phyloP scores from a whole-genome alignment of 2,888 invertebrate species.

The Xanthorhoe designata region DNA sequence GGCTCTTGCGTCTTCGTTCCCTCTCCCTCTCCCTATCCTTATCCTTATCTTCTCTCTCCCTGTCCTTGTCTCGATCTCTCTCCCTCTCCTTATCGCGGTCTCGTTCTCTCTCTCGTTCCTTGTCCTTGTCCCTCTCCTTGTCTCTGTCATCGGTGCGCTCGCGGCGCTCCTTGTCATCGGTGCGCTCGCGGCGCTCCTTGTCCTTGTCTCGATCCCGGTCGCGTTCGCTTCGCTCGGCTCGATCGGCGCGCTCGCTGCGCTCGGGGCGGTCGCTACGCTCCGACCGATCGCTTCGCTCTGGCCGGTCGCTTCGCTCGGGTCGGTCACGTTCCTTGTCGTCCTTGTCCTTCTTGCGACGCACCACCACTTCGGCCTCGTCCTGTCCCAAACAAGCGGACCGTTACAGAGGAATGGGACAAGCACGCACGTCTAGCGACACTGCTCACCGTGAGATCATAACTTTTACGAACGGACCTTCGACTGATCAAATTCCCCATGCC shows the following conservation, averaged over 20 bases:
- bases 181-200: slow-evolving; percentile 32
- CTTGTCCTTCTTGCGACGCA: slow-evolving; percentile 78
- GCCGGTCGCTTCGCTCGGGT: slow-evolving; percentile 51
- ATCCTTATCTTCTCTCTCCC: slow-evolving; percentile 37
- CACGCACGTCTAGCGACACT: slow-evolving; percentile 7
- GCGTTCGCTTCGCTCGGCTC: slow-evolving; percentile 33
- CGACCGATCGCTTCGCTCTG: slow-evolving; percentile 51
- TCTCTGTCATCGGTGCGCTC: slow-evolving; percentile 42
- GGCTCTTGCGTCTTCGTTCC: slow-evolving; percentile 55
- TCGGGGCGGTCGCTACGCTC: slow-evolving; percentile 59
- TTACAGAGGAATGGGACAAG: slow-evolving; percentile 30
- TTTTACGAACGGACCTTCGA: background rate
- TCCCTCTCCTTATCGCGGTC: slow-evolving; percentile 46
- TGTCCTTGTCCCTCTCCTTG: slow-evolving; percentile 44
- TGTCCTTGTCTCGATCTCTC: slow-evolving; percentile 22
- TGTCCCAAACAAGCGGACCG: slow-evolving; percentile 70
- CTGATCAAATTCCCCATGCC: background rate
- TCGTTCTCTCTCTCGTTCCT: slow-evolving; percentile 40
- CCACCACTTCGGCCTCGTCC: slow-evolving; percentile 88
- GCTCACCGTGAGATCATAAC: slow-evolving; percentile 16
- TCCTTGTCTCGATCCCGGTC: slow-evolving; percentile 36
- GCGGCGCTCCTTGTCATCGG: slow-evolving; percentile 54
- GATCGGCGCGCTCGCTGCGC: slow-evolving; percentile 57
- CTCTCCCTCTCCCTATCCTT: slow-evolving; percentile 38
- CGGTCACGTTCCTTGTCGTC: slow-evolving; percentile 55